Base-by-base conservation (phyloP, 2,797 vertebrate genomes). In the Lates japonicus region DNA sequence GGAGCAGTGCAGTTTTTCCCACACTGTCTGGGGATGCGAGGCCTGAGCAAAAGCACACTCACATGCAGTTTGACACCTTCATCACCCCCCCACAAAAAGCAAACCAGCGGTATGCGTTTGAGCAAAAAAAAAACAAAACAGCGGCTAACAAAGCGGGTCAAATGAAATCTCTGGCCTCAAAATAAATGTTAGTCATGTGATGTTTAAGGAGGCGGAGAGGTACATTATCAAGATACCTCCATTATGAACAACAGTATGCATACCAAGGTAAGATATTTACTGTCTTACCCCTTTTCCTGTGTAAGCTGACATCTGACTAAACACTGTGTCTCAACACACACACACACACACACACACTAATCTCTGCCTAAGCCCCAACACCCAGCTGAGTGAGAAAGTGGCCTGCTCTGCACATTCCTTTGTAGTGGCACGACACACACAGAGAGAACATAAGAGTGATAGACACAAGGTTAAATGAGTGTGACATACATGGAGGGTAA, bases 391-490 rank as follows among this genome's bases (percentile, higher is more conserved):
- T 58, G 78, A 88, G 81, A 93, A 92, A 94, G 82, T 80, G 85
- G 87, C 79, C 83, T 62, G 85, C 78, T 91, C 73, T 65, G 87
- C 94, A 94, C 92, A 95, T 96, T 95, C 92, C 90, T 91, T 88
- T 88, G 79, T 86, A 63, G 87, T 63, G 70, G 85, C 74, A 87
- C 79, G 86, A 86, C 87, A 78, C 60, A 72, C 58, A 70, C 39
- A 35, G 74, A 61, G 75, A 82, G 76, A 85, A 82, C 71, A 74
- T 70, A 77, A 79, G 57, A 70, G 67, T 58, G 73, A 80, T 12
- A 59, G 70, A 87, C 70, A 63, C 59, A 20, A 77, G 83, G 83
- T n/a, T n/a, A n/a, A n/a, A n/a, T n/a, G n/a, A n/a, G n/a, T n/a
- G n/a, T n/a, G n/a, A n/a, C n/a, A n/a, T n/a, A n/a, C n/a, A n/a